Conservation (phyloP, 2,113 vertebrate species). For the Catharus fuscescens region DNA sequence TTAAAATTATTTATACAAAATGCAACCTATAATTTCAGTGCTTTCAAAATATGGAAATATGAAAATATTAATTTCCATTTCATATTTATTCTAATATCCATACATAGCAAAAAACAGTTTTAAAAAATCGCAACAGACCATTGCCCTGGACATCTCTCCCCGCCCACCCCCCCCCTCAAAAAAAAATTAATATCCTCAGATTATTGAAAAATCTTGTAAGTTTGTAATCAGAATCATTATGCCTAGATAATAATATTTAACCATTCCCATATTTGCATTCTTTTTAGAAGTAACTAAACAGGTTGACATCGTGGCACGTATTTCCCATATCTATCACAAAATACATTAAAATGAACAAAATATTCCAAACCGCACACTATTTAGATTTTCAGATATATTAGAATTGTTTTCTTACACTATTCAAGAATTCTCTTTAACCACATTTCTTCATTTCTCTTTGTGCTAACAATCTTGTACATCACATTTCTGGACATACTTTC, state of each 20-base stretch:
- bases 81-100: background rate
- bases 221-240: background rate
- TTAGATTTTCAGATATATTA: background rate
- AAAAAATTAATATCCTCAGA: background rate
- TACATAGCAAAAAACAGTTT: background rate
- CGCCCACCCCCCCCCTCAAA: background rate
- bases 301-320: background rate
- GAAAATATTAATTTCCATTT: background rate
- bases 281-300: background rate
- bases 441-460: background rate
- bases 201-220: background rate
- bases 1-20: background rate
- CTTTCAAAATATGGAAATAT: background rate
- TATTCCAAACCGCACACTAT: background rate
- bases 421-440: background rate
- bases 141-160: fast-evolving
- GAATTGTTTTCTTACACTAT: background rate
- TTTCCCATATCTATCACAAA: background rate
- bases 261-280: background rate
- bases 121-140: background rate
- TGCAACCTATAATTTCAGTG: background rate
- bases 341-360: background rate
- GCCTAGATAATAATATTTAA: background rate
- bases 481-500: conserved; percentile 15
- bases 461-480: background rate